A percentile compares a stretch with the other conserved stretches of the same genome.
Conservation (phyloP, 2,888 invertebrate species). For the Chaitophorus viminalis region DNA sequence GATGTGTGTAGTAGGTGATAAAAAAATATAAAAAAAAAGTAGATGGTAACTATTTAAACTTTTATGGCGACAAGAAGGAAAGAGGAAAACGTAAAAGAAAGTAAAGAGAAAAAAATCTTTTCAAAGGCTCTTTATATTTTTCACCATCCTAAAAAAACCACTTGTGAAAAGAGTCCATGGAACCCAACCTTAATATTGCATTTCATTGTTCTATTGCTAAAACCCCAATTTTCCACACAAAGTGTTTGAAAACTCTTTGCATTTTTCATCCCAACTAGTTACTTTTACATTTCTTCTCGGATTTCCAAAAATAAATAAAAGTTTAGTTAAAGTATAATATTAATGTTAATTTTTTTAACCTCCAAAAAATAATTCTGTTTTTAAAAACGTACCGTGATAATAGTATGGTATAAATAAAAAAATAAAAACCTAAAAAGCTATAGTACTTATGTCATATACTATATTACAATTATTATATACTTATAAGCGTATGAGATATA, state of each 20-base stretch:
- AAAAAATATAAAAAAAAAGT: conserved; percentile 8
- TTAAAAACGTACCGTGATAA: background rate
- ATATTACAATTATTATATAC: background rate
- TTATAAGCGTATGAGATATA: background rate
- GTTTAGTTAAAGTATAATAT: background rate
- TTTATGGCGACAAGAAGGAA: conserved; percentile 46
- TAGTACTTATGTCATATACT: background rate
- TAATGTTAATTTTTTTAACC: conserved; percentile 9
- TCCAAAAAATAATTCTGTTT: background rate
- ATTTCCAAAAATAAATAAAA: conserved; percentile 1
- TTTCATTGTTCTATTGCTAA: conserved; percentile 52
- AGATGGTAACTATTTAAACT: conserved; percentile 34
- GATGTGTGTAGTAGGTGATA: background rate
- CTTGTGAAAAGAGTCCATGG: conserved; percentile 32
- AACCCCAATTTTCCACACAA: conserved; percentile 37
- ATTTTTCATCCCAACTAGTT: conserved; percentile 17
- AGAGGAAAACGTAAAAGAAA: conserved; percentile 23
- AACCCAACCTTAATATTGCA: conserved; percentile 50
- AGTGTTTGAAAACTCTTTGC: conserved; percentile 42
- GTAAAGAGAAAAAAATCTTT: conserved; percentile 34
- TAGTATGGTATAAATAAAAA: background rate
- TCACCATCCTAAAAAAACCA: conserved; percentile 41
- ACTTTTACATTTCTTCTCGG: conserved; percentile 3
- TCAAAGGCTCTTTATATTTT: conserved; percentile 41
- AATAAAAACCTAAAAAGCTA: background rate